Base-by-base conservation (phyloP, 2,113 vertebrate species). In the Brienomyrus brachyistius region DNA sequence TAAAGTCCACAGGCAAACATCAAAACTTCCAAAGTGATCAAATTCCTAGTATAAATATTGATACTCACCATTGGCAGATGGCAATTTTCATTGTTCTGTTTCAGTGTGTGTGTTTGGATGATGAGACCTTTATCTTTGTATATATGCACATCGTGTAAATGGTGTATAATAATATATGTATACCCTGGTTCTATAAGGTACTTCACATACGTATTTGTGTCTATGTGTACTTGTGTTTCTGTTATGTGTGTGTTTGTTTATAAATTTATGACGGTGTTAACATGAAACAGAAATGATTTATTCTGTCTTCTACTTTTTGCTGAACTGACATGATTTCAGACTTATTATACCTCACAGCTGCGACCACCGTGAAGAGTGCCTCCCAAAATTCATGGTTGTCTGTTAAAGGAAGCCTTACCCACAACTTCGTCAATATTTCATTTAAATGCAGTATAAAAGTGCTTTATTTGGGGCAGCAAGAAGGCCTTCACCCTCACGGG, bases 221-320 rank as follows among this genome's bases (percentile, higher is more conserved):
- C 35, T 84, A 80, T 80, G 82, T 84, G 82, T 84, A 84, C 40
- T 23, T 84, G 45, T 84, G 45, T 84, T 47, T 84, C 43, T n/a
- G 82, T 84, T 23, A 23, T 84, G 21, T 48, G 82, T 84, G 17
- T 84, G 45, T 84, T 40, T n/a, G 17, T 84, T 84, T 48, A 43
- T 84, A 47, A 84, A 84, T 84, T 8, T 84, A 84, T 43, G 45
- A 19, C 1, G 8, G 40, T 48, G 21, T 84, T 84, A 84, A 23
- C 40, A 7, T 84, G 82, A n/a, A 84, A 43, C 74, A 80, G 74
- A 47, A 50, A 15, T 86, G 47, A 50, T 86, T 48, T 86, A 86
- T 51, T 43, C 74, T 86, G 83, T 17, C 83, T 48, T 35, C 15
- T 82, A 43, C 31, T 35, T 84, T 84, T 84, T 84, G 82, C 43